Base-by-base conservation (phyloP, 2,113 vertebrate genomes). In the Puntigrus tetrazona region DNA sequence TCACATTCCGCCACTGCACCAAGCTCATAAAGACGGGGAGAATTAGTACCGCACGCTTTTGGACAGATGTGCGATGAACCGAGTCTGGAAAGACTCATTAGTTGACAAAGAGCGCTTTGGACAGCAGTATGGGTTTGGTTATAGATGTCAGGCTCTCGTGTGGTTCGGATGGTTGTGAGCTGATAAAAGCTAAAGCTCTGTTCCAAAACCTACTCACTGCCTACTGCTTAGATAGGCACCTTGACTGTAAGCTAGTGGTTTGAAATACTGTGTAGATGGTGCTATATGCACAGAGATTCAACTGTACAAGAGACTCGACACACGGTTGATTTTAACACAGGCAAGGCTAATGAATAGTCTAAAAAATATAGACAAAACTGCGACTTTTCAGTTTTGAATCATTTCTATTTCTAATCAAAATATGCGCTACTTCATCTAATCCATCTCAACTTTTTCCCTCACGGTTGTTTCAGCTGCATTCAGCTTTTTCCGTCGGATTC, bases 1-100 rank as follows among this genome's bases (percentile, higher is more conserved):
- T 73, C 79, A 77, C 70, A 47, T 81, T 86, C 77, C 77, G 34
- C 6, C 79, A 31, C 63, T 55, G 45, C 79, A 36, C 43, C 18
- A 20, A 50, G 59, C 59, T 67, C 41, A 11, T 61, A 78, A 78
- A 78, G 78, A 80, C 27, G 78, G 59, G 59, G 14, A 27, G 43
- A 47, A 69, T 81, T 69, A 81, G 61, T 22, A 45, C 43, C 10
- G 10, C 25, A 78, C 11, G 18, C 78, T 31, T 80, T 55, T 36
- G 31, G 79, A 70, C 79, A 52, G 79, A 70, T 81, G 79, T 81
- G 63, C 43, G 0, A 45, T 70, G 20, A 82, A 70, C 27, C 45
- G 20, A 38, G 47, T 7, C 65, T n/a, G 45, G 20, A 80, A 75
- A 36, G 25, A 81, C 78, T 61, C 38, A 52, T 50, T 34, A 69